Conservation (phyloP, 2,888 invertebrate species). For the Ormyrus rosae region DNA sequence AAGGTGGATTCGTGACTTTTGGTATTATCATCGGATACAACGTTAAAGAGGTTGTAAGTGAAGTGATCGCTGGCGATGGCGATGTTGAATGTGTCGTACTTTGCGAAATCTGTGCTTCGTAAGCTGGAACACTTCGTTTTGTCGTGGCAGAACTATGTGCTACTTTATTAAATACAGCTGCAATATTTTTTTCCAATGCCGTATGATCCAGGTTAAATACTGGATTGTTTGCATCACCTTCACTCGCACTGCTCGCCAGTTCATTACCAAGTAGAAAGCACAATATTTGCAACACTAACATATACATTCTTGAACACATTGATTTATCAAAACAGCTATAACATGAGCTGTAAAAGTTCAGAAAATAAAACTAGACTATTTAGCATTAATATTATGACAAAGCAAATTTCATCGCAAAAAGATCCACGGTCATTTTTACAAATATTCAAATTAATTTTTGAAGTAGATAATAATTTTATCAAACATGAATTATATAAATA, state of each 20-base stretch:
- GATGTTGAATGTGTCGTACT: slow-evolving; percentile 80
- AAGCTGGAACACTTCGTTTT: slow-evolving; percentile 83
- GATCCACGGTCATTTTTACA: too few species aligned
- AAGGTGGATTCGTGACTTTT: slow-evolving; percentile 69
- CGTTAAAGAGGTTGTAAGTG: slow-evolving; percentile 78
- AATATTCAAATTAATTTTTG: too few species aligned
- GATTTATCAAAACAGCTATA: slow-evolving; percentile 20
- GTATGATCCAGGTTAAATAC: slow-evolving; percentile 78
- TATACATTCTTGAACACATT: slow-evolving; percentile 52
- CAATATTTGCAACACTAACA: slow-evolving; percentile 42
- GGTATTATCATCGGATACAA: slow-evolving; percentile 76
- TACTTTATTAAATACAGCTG: slow-evolving; percentile 83
- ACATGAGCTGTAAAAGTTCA: slow-evolving; percentile 41
- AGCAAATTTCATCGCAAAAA: too few species aligned
- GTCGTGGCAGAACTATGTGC: slow-evolving; percentile 83
- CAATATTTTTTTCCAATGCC: slow-evolving; percentile 81
- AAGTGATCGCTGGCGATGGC: slow-evolving; percentile 81
- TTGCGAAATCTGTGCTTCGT: slow-evolving; percentile 76
- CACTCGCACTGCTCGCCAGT: slow-evolving; percentile 62
- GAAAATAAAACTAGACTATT: too few species aligned
- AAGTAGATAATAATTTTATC: too few species aligned
- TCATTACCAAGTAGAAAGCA: slow-evolving; percentile 51
- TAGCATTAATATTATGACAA: too few species aligned
- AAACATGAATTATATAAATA: too few species aligned
- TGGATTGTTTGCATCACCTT: slow-evolving; percentile 71